Conservation (phyloP, 2,888 invertebrate species). For the Mimachlamys varia region DNA sequence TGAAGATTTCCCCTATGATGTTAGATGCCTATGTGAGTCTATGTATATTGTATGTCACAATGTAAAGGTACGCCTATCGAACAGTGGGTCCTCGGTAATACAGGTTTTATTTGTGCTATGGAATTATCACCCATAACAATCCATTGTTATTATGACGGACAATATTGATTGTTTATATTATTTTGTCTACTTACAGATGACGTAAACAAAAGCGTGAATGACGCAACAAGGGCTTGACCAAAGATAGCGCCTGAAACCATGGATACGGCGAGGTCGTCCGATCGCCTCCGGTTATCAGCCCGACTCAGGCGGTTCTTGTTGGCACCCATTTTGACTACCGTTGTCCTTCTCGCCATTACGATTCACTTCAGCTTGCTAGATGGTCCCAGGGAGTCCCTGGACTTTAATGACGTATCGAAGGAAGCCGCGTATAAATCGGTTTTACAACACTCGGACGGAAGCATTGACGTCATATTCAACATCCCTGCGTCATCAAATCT, state of each 20-base stretch:
- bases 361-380: background rate
- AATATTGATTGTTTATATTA: background rate
- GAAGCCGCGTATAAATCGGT: conserved; percentile 51
- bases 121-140: background rate
- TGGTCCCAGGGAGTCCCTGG: conserved; percentile 20
- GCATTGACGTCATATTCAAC: conserved; percentile 55
- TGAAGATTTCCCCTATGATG: no score
- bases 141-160: background rate
- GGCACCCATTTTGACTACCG: background rate
- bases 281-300: background rate
- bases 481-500: conserved; percentile 47
- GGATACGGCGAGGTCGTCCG: background rate
- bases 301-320: background rate
- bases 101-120: background rate
- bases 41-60: no score
- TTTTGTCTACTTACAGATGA: background rate
- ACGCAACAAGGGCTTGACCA: background rate
- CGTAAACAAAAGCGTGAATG: background rate
- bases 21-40: no score
- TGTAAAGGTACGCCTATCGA: background rate
- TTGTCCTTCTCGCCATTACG: background rate
- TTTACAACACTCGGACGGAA: conserved; percentile 56
- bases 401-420: conserved; percentile 48
- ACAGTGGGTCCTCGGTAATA: background rate
- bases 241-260: background rate